phyloP scores from a whole-genome alignment of 2,888 invertebrate species.

The Cacoxenus indagator region DNA sequence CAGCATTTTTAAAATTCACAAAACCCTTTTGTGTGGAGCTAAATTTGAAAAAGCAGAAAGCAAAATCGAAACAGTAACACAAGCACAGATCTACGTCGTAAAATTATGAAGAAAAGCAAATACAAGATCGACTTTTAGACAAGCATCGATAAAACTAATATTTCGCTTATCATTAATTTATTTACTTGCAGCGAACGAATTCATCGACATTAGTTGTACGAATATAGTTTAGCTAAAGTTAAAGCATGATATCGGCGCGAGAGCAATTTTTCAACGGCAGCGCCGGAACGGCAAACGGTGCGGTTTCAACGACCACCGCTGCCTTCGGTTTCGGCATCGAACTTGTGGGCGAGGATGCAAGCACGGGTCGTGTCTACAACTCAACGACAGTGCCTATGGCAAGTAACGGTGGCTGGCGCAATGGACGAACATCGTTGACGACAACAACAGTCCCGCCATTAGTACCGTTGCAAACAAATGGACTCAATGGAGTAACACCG shows the following conservation, averaged over 20 bases:
- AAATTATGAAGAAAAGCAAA: too few relatives aligned
- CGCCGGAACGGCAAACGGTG: conserved; percentile 22
- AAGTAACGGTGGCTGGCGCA: conserved; percentile 42
- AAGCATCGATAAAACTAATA: too few relatives aligned
- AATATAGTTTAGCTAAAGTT: background rate
- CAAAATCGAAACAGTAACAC: too few relatives aligned
- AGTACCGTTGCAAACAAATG: background rate
- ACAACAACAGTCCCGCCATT: background rate
- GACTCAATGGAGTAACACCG: background rate
- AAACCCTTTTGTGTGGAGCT: too few relatives aligned
- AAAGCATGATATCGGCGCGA: conserved; percentile 56
- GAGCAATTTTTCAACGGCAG: conserved; percentile 58
- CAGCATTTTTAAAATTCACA: too few relatives aligned
- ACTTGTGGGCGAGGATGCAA: conserved; percentile 42
- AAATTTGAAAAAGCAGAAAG: too few relatives aligned
- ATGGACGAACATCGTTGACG: conserved; percentile 32
- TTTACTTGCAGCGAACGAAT: conserved; percentile 19
- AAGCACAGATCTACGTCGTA: too few relatives aligned
- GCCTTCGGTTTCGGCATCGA: conserved; percentile 58
- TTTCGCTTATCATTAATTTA: background rate
- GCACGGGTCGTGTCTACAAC: conserved; percentile 54
- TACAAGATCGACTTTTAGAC: too few relatives aligned
- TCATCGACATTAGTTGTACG: background rate
- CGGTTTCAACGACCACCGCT: conserved; percentile 30
- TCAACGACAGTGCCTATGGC: conserved; percentile 57